Percentiles rank a stretch among this genome's conserved stretches.
phyloP scores from a whole-genome alignment of 2,797 vertebrate species.

The Lutjanus campechanus region DNA sequence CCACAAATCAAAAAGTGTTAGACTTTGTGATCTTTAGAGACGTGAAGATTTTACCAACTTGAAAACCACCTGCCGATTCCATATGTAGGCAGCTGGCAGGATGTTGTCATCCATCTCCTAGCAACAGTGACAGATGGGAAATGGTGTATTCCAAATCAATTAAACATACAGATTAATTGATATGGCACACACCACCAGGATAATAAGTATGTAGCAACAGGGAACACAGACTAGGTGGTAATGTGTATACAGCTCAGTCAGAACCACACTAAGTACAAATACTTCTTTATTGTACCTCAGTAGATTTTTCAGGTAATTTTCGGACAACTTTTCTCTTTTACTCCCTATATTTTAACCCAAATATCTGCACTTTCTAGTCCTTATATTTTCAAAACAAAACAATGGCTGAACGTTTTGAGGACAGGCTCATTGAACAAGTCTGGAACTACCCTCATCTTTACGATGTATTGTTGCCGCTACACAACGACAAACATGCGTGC shows the following conservation, averaged over 20 bases:
- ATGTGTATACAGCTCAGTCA: neutral
- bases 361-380: too few species aligned
- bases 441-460: too few species aligned
- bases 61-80: neutral
- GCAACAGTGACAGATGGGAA: neutral
- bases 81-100: neutral
- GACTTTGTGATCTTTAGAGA: conserved; percentile 3
- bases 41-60: neutral
- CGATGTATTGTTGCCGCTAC: too few species aligned
- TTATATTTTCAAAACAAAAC: too few species aligned
- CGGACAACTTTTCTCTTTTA: too few species aligned
- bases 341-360: too few species aligned
- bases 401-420: too few species aligned
- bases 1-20: neutral
- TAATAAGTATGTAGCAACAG: neutral
- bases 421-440: too few species aligned
- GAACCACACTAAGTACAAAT: neutral
- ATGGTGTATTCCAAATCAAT: neutral
- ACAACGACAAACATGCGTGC: too few species aligned
- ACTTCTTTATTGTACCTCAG: too few species aligned
- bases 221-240: neutral
- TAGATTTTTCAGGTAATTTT: too few species aligned
- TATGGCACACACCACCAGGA: neutral
- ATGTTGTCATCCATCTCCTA: neutral
- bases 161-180: neutral